Conservation (phyloP, 2,797 vertebrate species). For the Echeneis naucrates region DNA sequence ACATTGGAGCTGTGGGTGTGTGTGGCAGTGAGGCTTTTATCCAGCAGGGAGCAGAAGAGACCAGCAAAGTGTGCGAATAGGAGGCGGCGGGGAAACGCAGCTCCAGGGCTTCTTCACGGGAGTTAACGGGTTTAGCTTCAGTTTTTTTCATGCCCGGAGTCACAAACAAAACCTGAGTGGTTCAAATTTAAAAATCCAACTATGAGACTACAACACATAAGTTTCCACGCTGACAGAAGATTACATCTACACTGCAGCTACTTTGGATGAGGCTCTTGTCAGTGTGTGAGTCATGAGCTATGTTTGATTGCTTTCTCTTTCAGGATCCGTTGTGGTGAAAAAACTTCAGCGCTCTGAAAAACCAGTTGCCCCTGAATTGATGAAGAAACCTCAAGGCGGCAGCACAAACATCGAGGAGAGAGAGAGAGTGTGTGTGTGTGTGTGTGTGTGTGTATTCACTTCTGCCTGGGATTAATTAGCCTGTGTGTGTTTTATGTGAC, state of each 20-base stretch:
- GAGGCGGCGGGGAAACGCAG: no score
- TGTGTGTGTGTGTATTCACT: not conserved
- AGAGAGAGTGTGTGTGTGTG: not conserved
- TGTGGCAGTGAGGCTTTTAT: not conserved
- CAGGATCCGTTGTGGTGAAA: not conserved
- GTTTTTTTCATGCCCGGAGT: not conserved
- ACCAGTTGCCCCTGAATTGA: not conserved
- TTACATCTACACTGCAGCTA: not conserved
- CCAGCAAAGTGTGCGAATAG: not conserved
- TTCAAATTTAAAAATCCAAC: not conserved
- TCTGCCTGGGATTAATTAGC: not conserved
- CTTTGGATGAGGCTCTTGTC: not conserved
- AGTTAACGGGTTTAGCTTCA: no score
- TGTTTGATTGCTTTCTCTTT: not conserved
- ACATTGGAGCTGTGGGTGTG: not conserved
- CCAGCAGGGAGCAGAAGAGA: slow-evolving; percentile 65
- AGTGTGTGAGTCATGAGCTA: not conserved
- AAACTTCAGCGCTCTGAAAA: not conserved
- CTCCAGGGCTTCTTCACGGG: no score
- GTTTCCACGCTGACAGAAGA: not conserved
- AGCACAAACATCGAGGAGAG: not conserved
- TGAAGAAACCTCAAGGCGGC: not conserved
- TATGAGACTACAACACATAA: not conserved
- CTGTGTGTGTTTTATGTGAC: not conserved
- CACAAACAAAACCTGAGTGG: not conserved